phyloP scores from a whole-genome alignment of 1,140 invertebrate species.

The Ips typographus region DNA sequence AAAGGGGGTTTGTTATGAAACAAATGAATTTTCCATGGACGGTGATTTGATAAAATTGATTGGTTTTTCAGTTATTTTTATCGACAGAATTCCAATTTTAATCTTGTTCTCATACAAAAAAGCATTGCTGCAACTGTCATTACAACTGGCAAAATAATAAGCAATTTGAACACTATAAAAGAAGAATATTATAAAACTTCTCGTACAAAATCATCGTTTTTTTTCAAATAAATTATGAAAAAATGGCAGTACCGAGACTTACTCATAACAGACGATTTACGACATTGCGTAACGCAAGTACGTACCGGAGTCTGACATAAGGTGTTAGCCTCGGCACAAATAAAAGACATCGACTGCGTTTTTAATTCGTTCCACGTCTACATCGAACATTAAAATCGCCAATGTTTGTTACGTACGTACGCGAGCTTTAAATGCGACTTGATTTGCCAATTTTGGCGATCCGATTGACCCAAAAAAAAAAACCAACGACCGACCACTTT shows the following conservation, averaged over 20 bases:
- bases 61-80: too few species aligned
- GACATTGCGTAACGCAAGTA: slow-evolving; percentile 19
- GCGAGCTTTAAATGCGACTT: slow-evolving; percentile 28
- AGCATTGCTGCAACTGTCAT: too few species aligned
- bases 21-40: slow-evolving; percentile 6
- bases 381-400: slow-evolving; percentile 19
- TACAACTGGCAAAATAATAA: too few species aligned
- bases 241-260: not conserved
- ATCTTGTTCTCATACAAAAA: too few species aligned
- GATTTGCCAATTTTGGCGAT: slow-evolving; percentile 35
- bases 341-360: slow-evolving; percentile 35
- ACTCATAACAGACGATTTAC: slow-evolving; percentile 3
- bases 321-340: slow-evolving; percentile 38
- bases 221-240: not conserved
- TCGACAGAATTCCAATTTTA: too few species aligned
- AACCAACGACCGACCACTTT: slow-evolving; percentile 3
- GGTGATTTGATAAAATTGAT: not conserved
- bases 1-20: not conserved
- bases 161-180: too few species aligned
- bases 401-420: slow-evolving; percentile 23
- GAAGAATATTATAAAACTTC: too few species aligned
- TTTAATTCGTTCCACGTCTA: slow-evolving; percentile 35
- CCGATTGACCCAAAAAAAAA: slow-evolving; percentile 33
- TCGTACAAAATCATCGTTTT: too few species aligned
- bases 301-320: slow-evolving; percentile 27